A percentile compares a stretch with the other conserved stretches of the same genome.
These are phyloP conservation scores for Cynoglossus semilaevis DNA, from an alignment of 2,113 vertebrate genomes.

Conservation along the genomic window DNA sequence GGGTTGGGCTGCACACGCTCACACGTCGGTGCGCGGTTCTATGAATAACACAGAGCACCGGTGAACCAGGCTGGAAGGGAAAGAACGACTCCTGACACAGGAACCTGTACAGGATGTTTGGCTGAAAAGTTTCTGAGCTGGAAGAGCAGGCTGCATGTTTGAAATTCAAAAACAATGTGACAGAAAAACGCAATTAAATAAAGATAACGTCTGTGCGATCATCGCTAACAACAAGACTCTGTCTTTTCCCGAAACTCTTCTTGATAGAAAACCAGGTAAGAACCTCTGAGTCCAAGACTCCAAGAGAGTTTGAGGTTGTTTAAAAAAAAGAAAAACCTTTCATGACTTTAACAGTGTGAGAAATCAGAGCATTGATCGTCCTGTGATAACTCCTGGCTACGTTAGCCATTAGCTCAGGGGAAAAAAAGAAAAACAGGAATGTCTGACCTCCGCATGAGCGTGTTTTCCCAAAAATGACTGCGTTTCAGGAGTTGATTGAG, in stretches of 20 bases:
- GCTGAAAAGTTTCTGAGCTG: background rate
- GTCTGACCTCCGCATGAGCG: background rate
- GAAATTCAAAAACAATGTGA: no score
- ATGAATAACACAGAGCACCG: conserved; percentile 17
- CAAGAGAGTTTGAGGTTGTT: no score
- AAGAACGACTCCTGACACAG: conserved; percentile 20
- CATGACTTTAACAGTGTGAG: background rate
- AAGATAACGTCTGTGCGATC: no score
- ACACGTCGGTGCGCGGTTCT: background rate
- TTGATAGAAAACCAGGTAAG: no score
- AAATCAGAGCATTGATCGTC: background rate
- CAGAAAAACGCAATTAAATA: no score
- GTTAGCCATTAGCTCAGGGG: background rate
- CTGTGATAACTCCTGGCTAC: background rate
- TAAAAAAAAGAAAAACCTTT: background rate
- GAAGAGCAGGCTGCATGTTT: background rate
- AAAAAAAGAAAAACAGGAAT: background rate
- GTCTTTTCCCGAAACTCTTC: no score
- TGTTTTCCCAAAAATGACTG: background rate
- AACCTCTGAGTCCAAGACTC: no score
- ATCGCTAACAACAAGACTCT: no score
- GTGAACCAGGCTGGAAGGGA: conserved; percentile 5
- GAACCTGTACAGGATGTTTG: conserved; percentile 16
- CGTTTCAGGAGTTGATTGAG: background rate
- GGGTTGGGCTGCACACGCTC: no score